Percentiles rank a stretch among this genome's conserved stretches.
Conservation (phyloP, 2,113 vertebrate species). For the Trogon surrucura region DNA sequence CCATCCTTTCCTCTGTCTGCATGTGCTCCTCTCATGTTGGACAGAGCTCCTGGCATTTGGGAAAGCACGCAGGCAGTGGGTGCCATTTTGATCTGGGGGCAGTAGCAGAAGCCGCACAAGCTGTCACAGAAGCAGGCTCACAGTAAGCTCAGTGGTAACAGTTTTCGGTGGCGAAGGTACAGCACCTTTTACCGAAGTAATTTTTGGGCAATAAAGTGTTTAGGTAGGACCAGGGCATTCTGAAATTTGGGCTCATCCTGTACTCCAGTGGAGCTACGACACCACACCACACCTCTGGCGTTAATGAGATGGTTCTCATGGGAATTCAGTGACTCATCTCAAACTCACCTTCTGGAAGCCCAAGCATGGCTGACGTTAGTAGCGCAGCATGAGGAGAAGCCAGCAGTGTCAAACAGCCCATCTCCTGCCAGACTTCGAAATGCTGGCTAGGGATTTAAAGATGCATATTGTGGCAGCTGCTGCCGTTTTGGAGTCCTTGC, state of each 20-base stretch:
- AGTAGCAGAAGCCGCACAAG: not conserved
- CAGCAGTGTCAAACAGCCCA: not conserved
- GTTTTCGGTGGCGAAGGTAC: not conserved
- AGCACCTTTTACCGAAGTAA: not conserved
- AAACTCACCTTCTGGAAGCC: not conserved
- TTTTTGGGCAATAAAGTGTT: not conserved
- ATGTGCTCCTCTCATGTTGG: not conserved
- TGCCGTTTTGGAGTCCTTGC: not conserved
- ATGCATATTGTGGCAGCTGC: not conserved
- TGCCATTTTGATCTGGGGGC: slow-evolving; percentile 4
- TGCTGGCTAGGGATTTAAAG: not conserved
- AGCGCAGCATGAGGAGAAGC: not conserved
- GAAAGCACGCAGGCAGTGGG: not conserved
- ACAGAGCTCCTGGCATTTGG: not conserved
- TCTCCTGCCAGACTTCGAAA: not conserved
- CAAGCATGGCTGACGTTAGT: not conserved
- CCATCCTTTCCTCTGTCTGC: not conserved
- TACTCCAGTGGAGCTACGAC: not conserved
- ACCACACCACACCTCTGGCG: not conserved
- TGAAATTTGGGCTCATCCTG: not conserved
- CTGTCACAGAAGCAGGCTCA: not conserved
- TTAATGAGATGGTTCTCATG: not conserved
- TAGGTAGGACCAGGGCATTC: not conserved
- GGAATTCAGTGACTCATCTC: not conserved
- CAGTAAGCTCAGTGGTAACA: not conserved